These are phyloP conservation scores for Cerastis leucographa DNA, from an alignment of 2,888 invertebrate genomes.

Conservation along the genomic window DNA sequence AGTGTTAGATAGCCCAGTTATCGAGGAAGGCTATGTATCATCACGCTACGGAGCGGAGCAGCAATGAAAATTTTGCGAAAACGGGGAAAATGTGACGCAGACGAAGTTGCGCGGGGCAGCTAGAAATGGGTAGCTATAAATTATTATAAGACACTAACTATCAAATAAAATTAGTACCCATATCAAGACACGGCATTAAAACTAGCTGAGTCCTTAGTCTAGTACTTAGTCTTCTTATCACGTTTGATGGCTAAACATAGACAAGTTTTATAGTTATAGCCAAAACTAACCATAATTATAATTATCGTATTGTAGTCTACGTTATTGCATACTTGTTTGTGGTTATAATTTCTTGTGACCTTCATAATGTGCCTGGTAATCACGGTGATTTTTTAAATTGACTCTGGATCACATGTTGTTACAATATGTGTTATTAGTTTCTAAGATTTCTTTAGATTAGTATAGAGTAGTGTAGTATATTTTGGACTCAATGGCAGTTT, in stretches of 20 bases:
- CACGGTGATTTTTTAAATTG: not conserved
- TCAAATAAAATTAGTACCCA: not conserved
- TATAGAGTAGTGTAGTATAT: no score
- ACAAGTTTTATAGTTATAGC: constrained; percentile 40
- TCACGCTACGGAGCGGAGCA: no score
- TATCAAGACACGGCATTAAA: not conserved
- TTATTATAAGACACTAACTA: not conserved
- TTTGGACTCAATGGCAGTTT: no score
- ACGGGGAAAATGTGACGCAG: no score
- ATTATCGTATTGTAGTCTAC: constrained; percentile 37
- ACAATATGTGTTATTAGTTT: no score
- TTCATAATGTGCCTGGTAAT: not conserved
- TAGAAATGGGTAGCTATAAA: no score
- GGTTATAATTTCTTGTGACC: constrained; percentile 1
- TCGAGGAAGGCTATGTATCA: no score
- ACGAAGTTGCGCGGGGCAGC: no score
- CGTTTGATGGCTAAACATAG: constrained; percentile 32
- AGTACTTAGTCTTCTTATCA: constrained; percentile 22
- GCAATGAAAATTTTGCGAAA: no score
- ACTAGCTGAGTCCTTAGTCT: not conserved
- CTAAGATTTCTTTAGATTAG: no score
- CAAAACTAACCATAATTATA: constrained; percentile 36
- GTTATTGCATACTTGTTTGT: constrained; percentile 29
- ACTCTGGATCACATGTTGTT: not conserved
- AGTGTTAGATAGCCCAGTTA: no score